Conservation (phyloP, 2,797 vertebrate species). For the Esox lucius region DNA sequence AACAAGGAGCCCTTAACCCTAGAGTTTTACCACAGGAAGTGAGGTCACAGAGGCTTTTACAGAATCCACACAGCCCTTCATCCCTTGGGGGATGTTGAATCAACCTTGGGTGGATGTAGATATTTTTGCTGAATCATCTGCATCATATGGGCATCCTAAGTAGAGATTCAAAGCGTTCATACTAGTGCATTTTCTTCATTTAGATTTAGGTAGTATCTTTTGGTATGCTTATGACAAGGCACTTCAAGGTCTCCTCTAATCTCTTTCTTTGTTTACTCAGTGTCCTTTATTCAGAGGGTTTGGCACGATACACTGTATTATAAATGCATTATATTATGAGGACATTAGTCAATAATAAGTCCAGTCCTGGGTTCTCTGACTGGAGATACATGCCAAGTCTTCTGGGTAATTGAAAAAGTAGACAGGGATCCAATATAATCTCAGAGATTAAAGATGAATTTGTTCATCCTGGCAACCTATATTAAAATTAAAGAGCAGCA, state of each 20-base stretch:
- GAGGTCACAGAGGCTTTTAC: conserved; percentile 19
- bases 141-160: not conserved
- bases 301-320: not conserved
- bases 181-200: not conserved
- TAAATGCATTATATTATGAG: not conserved
- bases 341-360: conserved; percentile 5
- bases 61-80: not conserved
- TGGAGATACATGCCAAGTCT: not conserved
- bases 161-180: not conserved
- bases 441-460: conserved; percentile 17
- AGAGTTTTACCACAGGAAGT: conserved; percentile 9
- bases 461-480: not conserved
- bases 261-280: not conserved
- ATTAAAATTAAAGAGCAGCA: conserved; percentile 12
- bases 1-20: not conserved
- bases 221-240: not conserved
- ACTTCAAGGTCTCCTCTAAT: not conserved
- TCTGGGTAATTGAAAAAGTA: conserved; percentile 16
- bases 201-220: not conserved
- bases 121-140: not conserved
- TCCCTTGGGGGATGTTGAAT: not conserved
- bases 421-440: conserved; percentile 8
- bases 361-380: not conserved
- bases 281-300: not conserved
- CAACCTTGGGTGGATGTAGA: not conserved